Evolutionary conservation across 2,797 vertebrate species (phyloP).

Genomic region (Botia almorhae): DNA sequence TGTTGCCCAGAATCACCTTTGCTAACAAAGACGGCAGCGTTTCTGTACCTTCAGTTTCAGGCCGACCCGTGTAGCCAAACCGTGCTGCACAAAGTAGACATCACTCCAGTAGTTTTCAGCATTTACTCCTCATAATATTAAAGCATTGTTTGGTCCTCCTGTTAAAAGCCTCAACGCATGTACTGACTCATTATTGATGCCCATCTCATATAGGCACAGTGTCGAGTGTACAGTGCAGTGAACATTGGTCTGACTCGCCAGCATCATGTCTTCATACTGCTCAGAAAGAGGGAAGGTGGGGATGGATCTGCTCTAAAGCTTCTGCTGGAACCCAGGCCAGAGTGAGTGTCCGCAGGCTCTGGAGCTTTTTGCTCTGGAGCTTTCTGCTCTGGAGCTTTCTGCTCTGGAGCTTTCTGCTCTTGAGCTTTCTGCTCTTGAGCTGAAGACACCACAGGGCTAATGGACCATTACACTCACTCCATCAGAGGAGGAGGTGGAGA

Average conservation of each 20-base stretch:
- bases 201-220: slow-evolving; percentile 27
- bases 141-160: slow-evolving; percentile 37
- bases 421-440: slow-evolving; percentile 28
- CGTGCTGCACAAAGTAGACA: neutral
- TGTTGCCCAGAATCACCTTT: too few species aligned
- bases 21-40: neutral
- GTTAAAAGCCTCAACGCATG: slow-evolving; percentile 45
- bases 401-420: too few species aligned
- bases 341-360: slow-evolving; percentile 33
- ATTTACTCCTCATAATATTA: slow-evolving; percentile 37
- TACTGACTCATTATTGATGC: slow-evolving; percentile 58
- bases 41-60: neutral
- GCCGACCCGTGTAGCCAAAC: neutral
- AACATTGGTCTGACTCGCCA: slow-evolving; percentile 7
- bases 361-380: slow-evolving; percentile 20
- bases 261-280: slow-evolving; percentile 15
- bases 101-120: slow-evolving; percentile 9
- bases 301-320: slow-evolving; percentile 21
- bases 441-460: slow-evolving; percentile 38
- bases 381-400: too few species aligned
- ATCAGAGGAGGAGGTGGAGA: slow-evolving; percentile 1
- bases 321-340: slow-evolving; percentile 5
- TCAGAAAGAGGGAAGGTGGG: neutral
- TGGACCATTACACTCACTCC: slow-evolving; percentile 43
- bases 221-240: neutral